Conservation (phyloP, 2,888 invertebrate genomes). For the Clitarchus hookeri region DNA sequence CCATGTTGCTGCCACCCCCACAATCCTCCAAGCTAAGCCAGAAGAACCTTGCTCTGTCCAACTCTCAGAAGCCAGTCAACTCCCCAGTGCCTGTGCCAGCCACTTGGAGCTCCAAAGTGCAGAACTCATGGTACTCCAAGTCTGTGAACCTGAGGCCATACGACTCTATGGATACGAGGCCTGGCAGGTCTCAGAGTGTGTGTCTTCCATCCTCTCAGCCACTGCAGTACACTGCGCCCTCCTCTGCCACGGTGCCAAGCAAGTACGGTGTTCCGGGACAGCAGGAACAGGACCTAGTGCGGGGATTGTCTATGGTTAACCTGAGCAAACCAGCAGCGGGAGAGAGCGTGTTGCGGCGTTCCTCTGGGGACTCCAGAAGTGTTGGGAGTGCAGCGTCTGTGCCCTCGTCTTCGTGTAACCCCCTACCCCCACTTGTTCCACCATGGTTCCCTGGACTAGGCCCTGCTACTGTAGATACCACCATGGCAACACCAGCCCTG, state of each 20-base stretch:
- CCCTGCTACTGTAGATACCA: not conserved
- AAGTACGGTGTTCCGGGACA: not conserved
- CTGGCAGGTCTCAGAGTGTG: slow-evolving; percentile 33
- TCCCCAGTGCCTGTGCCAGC: not conserved
- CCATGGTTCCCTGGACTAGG: slow-evolving; percentile 17
- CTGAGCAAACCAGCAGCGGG: not conserved
- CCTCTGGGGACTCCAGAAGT: not conserved
- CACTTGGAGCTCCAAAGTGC: slow-evolving; percentile 25
- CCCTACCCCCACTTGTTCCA: not conserved
- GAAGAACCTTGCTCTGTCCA: slow-evolving; percentile 31
- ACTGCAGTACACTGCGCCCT: not conserved
- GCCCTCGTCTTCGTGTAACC: not conserved
- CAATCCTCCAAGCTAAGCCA: slow-evolving; percentile 49
- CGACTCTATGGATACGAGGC: slow-evolving; percentile 16
- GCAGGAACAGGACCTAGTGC: not conserved
- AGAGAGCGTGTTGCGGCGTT: not conserved
- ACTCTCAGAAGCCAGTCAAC: not conserved
- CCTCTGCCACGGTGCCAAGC: not conserved
- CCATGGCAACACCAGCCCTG: not conserved
- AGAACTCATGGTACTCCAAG: slow-evolving; percentile 37
- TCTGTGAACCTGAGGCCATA: slow-evolving; percentile 31
- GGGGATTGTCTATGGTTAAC: not conserved
- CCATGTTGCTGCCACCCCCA: slow-evolving; percentile 58
- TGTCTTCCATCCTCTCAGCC: slow-evolving; percentile 28
- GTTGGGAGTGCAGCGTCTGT: not conserved